A percentile compares a stretch with the other conserved stretches of the same genome.
Conservation (phyloP, 1,140 invertebrate genomes). For the Calliphora vicina region DNA sequence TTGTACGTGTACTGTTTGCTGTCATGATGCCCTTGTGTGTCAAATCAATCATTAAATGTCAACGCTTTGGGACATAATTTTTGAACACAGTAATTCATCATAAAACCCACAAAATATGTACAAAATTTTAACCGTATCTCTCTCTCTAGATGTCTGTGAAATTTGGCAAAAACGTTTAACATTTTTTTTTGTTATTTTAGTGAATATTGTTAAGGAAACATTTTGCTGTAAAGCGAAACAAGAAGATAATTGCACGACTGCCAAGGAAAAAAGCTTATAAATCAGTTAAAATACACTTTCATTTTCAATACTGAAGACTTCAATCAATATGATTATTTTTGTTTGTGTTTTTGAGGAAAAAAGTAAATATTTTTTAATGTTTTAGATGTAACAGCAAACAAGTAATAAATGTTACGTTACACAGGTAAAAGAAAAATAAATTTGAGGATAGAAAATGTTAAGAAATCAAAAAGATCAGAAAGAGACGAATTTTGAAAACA, state of each 20-base stretch:
- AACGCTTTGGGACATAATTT: constrained; percentile 51
- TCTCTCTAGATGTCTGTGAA: not conserved
- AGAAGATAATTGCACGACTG: constrained; percentile 18
- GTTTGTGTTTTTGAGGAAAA: not conserved
- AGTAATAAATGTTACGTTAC: not conserved
- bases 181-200: constrained; percentile 1
- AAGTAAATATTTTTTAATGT: not conserved
- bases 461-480: too few species aligned
- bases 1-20: too few species aligned
- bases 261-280: constrained; percentile 20
- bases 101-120: constrained; percentile 47
- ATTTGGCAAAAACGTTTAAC: not conserved
- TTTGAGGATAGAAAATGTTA: too few species aligned
- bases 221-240: not conserved
- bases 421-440: not conserved
- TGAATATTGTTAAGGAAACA: constrained; percentile 8
- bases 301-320: constrained; percentile 21
- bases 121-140: not conserved
- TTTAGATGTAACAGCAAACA: not conserved
- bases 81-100: constrained; percentile 17
- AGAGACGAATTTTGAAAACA: too few species aligned
- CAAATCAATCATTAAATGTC: constrained; percentile 62
- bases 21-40: constrained; percentile 60
- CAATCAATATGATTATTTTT: not conserved
- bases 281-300: constrained; percentile 38